Evolutionary conservation across 1,140 invertebrate genomes (phyloP).

Genomic region (Hyles euphorbiae): DNA sequence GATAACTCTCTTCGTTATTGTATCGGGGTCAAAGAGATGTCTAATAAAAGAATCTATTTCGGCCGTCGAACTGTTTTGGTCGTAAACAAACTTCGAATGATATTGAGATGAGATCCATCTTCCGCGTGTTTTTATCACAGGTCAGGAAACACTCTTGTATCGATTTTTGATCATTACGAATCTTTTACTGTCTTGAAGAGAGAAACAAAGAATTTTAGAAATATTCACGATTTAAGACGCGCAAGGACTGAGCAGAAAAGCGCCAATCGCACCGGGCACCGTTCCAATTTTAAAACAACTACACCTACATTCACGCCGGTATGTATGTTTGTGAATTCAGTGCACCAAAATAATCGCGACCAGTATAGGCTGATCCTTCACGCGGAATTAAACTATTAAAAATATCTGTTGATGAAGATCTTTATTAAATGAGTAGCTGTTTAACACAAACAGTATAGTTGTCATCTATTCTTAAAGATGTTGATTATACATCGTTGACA

Average conservation of each 20-base stretch:
- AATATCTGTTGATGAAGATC: too few relatives aligned
- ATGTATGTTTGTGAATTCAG: constrained; percentile 32
- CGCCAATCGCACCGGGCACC: constrained; percentile 52
- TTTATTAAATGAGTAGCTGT: too few relatives aligned
- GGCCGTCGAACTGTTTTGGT: constrained; percentile 26
- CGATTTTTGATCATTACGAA: constrained; percentile 13
- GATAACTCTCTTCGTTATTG: constrained; percentile 40
- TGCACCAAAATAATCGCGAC: constrained; percentile 35
- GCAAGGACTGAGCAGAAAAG: constrained; percentile 45
- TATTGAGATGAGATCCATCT: constrained; percentile 22
- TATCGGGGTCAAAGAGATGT: constrained; percentile 45
- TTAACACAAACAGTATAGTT: too few relatives aligned
- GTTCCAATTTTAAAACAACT: constrained; percentile 65
- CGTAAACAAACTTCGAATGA: constrained; percentile 41
- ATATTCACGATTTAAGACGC: constrained; percentile 37
- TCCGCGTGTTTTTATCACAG: constrained; percentile 13
- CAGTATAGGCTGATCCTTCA: constrained; percentile 9
- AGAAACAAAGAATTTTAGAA: constrained; percentile 29
- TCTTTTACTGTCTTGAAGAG: not conserved
- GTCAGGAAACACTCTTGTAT: constrained; percentile 9
- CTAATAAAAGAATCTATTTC: constrained; percentile 72
- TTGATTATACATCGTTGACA: too few relatives aligned
- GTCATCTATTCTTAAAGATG: too few relatives aligned
- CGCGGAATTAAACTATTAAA: too few relatives aligned
- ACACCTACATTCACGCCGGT: constrained; percentile 44